A percentile compares a stretch with the other conserved stretches of the same genome.
Conservation (phyloP, 2,888 invertebrate species). For the Junonia oenone region DNA sequence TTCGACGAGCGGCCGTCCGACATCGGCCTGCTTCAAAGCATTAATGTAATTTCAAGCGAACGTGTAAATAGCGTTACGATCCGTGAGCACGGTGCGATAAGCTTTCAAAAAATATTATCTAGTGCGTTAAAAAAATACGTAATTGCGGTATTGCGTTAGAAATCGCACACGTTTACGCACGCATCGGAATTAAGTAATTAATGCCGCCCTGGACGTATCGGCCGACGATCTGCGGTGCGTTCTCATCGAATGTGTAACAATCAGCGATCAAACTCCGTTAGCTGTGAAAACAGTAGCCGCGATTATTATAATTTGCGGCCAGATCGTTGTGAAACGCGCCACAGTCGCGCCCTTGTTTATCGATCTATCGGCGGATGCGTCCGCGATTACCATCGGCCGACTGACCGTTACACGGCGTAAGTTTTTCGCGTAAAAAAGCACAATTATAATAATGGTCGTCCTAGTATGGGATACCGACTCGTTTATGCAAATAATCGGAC, state of each 20-base stretch:
- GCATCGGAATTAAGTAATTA: constrained; percentile 76
- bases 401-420: constrained; percentile 63
- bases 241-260: constrained; percentile 58
- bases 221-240: constrained; percentile 62
- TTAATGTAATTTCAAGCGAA: constrained; percentile 36
- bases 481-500: constrained; percentile 69
- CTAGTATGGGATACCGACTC: constrained; percentile 69
- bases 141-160: constrained; percentile 68
- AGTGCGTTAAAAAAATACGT: constrained; percentile 56
- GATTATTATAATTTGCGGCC: constrained; percentile 58
- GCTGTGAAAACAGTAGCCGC: constrained; percentile 57
- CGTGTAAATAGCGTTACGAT: constrained; percentile 61
- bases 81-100: constrained; percentile 62
- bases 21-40: constrained; percentile 21
- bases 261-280: constrained; percentile 45
- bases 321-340: constrained; percentile 54
- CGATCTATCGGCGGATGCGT: constrained; percentile 74
- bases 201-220: constrained; percentile 57
- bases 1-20: constrained; percentile 8
- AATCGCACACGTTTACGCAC: constrained; percentile 67
- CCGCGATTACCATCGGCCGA: constrained; percentile 59
- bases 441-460: constrained; percentile 74
- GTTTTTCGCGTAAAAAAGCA: constrained; percentile 69
- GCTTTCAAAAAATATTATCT: constrained; percentile 66
- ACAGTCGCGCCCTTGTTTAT: constrained; percentile 66